phyloP scores from a whole-genome alignment of 64 coral and sea anemone genomes.

The Orbicella faveolata region DNA sequence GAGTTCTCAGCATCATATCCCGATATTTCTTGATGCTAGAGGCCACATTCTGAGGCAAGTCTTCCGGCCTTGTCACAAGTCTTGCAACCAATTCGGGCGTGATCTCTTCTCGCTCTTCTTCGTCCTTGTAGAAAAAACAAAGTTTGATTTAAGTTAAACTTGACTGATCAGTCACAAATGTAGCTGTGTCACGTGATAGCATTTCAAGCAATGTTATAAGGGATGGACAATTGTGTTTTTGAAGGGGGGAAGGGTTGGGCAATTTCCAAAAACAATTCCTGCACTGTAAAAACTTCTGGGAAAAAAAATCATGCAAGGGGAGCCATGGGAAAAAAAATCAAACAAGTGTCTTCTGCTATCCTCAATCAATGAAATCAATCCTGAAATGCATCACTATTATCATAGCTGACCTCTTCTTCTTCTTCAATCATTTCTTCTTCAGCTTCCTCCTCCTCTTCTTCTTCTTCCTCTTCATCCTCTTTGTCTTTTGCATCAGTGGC shows the following conservation, averaged over 20 bases:
- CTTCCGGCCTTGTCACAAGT: slow-evolving; percentile 90
- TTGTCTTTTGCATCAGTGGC: slow-evolving; percentile 15
- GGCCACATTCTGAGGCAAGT: slow-evolving; percentile 77
- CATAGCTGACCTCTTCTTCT: slow-evolving; percentile 61
- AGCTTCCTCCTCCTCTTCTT: slow-evolving; percentile 69
- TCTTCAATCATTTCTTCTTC: slow-evolving; percentile 65
- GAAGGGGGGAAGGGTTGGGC: too few species aligned
- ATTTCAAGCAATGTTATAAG: too few species aligned
- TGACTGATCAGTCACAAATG: too few species aligned
- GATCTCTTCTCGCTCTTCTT: slow-evolving; percentile 85
- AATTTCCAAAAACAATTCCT: too few species aligned
- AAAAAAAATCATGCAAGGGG: too few species aligned
- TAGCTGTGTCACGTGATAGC: too few species aligned
- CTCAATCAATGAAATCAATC: too few species aligned
- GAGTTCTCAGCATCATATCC: slow-evolving; percentile 84
- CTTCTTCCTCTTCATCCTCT: slow-evolving; percentile 72
- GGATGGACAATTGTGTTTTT: too few species aligned
- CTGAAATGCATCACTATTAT: background rate
- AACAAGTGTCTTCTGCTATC: too few species aligned
- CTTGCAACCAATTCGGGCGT: slow-evolving; percentile 71
- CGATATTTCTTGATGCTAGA: slow-evolving; percentile 78
- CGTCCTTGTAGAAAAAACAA: slow-evolving; percentile 36
- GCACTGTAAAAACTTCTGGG: too few species aligned
- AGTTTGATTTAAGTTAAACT: background rate
- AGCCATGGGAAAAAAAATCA: too few species aligned